Base-by-base conservation (phyloP, 2,888 invertebrate genomes). In the Phyto melanocephala region DNA sequence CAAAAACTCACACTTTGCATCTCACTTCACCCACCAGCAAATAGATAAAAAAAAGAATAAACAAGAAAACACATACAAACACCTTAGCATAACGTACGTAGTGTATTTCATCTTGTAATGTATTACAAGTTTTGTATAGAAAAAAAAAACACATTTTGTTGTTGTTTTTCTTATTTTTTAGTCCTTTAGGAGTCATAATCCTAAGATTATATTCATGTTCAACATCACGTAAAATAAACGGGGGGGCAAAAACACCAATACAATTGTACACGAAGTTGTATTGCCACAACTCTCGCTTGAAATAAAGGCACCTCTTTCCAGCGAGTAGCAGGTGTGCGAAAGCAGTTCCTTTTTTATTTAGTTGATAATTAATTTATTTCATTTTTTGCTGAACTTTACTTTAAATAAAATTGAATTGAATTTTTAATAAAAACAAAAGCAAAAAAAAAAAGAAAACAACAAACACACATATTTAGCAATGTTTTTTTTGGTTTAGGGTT, bases 181-280 rank as follows among this genome's bases (percentile, higher is more conserved):
- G 78, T 85, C 86, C 85, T 84, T 56, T 52, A 78, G 89, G 88
- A 87, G 85, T 86, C 89, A 87, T 89, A 87, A 89, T 86, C 88
- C 88, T 87, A 89, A 89, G 89, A 88, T 89, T 89, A 87, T 89
- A 89, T 89, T 87, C 89, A 89, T 89, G 89, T 89, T 86, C 67
- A 81, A 75, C 70, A 82, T 78, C 52, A 45, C 77, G 80, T 67
- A 62, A 82, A 68, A 62, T 35, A 65, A 71, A 65, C 8, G 37
- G 65, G 28, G 40, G 37, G 37, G 42, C 10, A 58, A 15, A 50
- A 13, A 58, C 62, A 28, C 17, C 4, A 13, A 62, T 8, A 17
- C 17, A 10, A 63, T 37, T 22, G 47, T n/a, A 58, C 22, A 3
- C n/a, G 35, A 7, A 65, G 17, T 20, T 28, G n/a, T 4, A 52